These are phyloP conservation scores for Pholis gunnellus DNA, from an alignment of 2,113 vertebrate genomes.

Conservation along the genomic window DNA sequence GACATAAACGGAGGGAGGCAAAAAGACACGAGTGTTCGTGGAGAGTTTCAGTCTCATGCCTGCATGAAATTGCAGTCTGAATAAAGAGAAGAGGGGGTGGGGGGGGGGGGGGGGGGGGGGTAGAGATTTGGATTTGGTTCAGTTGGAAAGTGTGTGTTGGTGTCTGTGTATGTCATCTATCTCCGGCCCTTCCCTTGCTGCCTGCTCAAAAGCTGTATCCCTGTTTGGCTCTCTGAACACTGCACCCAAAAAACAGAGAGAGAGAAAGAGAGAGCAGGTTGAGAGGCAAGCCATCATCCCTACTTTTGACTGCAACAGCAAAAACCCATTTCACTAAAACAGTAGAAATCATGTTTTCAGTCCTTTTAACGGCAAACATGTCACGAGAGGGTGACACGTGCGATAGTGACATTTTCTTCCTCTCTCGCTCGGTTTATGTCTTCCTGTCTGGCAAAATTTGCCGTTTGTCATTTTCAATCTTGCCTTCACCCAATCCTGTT, in stretches of 20 bases:
- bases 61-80: conserved; percentile 52
- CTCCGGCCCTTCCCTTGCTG: conserved; percentile 10
- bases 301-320: conserved; percentile 26
- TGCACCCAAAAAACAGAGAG: conserved; percentile 12
- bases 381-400: background rate
- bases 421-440: background rate
- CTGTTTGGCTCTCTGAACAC: conserved; percentile 3
- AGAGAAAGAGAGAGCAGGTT: conserved; percentile 16
- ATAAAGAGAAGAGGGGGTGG: conserved; percentile 5
- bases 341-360: conserved; percentile 13
- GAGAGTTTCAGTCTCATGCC: conserved; percentile 13
- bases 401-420: background rate
- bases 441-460: background rate
- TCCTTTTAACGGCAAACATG: background rate
- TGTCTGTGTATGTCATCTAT: conserved; percentile 21
- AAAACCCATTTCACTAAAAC: conserved; percentile 11
- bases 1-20: background rate
- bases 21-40: conserved; percentile 16
- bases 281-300: background rate
- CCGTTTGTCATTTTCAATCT: background rate
- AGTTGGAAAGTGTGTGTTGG: background rate
- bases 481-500: background rate
- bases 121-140: conserved; percentile 22
- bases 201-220: conserved; percentile 14
- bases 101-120: background rate